phyloP scores from a whole-genome alignment of 2,113 vertebrate genomes.

The Eira barbara region DNA sequence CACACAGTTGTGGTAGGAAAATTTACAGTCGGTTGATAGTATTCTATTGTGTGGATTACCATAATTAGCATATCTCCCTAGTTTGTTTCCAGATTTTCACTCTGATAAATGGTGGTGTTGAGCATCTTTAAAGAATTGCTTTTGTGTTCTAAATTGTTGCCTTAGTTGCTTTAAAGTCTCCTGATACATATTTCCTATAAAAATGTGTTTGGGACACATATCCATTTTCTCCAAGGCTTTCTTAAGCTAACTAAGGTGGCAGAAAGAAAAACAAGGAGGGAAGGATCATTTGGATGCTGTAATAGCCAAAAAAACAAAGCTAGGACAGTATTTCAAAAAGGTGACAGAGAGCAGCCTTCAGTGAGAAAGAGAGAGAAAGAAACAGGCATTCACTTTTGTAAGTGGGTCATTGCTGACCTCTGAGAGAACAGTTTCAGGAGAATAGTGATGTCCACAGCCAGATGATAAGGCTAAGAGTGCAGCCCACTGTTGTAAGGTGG shows the following conservation, averaged over 20 bases:
- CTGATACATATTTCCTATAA: background rate
- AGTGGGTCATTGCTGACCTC: background rate
- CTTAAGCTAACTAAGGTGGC: background rate
- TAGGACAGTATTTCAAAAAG: background rate
- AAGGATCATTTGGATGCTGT: background rate
- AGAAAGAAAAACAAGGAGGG: background rate
- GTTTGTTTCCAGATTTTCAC: background rate
- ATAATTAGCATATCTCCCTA: background rate
- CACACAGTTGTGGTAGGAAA: background rate
- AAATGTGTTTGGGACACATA: background rate
- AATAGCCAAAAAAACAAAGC: background rate
- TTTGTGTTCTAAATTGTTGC: background rate
- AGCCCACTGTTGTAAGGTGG: background rate
- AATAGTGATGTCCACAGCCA: background rate
- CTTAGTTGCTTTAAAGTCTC: background rate
- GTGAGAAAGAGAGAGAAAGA: background rate
- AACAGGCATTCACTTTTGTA: background rate
- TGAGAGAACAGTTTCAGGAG: background rate
- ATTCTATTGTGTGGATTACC: background rate
- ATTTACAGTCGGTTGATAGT: background rate
- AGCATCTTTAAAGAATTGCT: background rate
- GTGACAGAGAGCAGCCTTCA: background rate
- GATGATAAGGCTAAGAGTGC: background rate
- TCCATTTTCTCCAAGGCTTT: background rate
- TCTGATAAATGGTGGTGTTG: background rate